Evolutionary conservation across 1,140 invertebrate species (phyloP).

Genomic region (Drosophila saltans): DNA sequence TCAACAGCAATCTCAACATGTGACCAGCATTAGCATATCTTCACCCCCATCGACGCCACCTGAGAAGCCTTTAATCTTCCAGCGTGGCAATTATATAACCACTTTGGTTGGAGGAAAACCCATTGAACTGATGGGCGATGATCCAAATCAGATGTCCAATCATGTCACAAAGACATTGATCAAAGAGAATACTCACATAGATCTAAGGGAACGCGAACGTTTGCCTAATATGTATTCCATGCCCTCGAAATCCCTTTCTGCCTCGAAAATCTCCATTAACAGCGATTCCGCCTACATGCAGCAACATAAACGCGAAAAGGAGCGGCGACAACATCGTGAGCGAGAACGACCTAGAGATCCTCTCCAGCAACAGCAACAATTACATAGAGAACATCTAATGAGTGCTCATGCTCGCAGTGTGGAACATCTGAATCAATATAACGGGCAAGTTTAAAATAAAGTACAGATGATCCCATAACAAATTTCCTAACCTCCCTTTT

Average conservation of each 20-base stretch:
- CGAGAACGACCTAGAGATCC: slow-evolving; percentile 60
- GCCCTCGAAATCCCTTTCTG: slow-evolving; percentile 77
- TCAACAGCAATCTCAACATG: slow-evolving; percentile 58
- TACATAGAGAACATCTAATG: slow-evolving; percentile 65
- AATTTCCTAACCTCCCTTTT: not conserved
- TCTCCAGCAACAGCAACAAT: slow-evolving; percentile 71
- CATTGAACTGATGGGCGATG: slow-evolving; percentile 70
- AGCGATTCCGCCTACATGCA: slow-evolving; percentile 77
- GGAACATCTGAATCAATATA: slow-evolving; percentile 78
- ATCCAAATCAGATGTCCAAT: slow-evolving; percentile 29
- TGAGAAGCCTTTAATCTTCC: slow-evolving; percentile 77
- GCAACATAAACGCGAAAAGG: slow-evolving; percentile 70
- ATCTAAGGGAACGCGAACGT: slow-evolving; percentile 59
- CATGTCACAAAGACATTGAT: slow-evolving; percentile 81
- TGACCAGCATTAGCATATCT: slow-evolving; percentile 82
- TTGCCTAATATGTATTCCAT: slow-evolving; percentile 63
- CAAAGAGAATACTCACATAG: slow-evolving; percentile 77
- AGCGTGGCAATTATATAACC: slow-evolving; percentile 82
- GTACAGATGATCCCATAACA: too few species aligned
- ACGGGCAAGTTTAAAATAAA: slow-evolving; percentile 56
- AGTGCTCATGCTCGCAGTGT: slow-evolving; percentile 75
- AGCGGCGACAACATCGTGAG: slow-evolving; percentile 58
- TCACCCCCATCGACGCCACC: slow-evolving; percentile 73
- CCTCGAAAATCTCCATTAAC: slow-evolving; percentile 82
- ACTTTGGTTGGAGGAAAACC: slow-evolving; percentile 82